Percentiles rank a stretch among this genome's conserved stretches.
These are phyloP conservation scores for Lithobates pipiens DNA, from an alignment of 2,797 vertebrate species.

Conservation along the genomic window DNA sequence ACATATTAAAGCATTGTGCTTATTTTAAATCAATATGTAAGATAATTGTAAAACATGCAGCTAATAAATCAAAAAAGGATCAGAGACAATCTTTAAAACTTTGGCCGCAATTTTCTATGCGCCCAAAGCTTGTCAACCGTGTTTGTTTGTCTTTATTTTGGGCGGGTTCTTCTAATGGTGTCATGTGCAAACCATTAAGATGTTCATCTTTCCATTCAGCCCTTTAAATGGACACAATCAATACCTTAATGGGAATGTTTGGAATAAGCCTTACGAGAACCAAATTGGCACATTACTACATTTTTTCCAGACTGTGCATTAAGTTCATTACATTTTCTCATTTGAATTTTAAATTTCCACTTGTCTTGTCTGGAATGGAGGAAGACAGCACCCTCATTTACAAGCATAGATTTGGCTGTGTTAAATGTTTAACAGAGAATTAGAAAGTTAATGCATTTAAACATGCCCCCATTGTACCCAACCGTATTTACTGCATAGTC, in stretches of 20 bases:
- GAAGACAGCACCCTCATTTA: constrained; percentile 72
- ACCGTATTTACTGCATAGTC: background rate
- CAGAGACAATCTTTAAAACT: constrained; percentile 4
- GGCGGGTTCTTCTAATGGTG: constrained; percentile 52
- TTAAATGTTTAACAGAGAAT: constrained; percentile 72
- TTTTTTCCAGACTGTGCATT: constrained; percentile 68
- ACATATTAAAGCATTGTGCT: background rate
- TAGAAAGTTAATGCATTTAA: constrained; percentile 71
- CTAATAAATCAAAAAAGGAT: background rate
- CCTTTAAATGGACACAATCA: constrained; percentile 74
- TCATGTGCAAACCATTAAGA: constrained; percentile 64
- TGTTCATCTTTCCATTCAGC: constrained; percentile 64
- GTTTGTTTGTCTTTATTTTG: constrained; percentile 58
- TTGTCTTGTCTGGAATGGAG: constrained; percentile 68
- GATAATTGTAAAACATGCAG: too few species aligned
- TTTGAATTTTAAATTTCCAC: constrained; percentile 77
- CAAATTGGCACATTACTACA: constrained; percentile 73
- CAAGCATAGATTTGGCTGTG: constrained; percentile 69
- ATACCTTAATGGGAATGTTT: constrained; percentile 74
- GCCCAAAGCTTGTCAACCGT: constrained; percentile 21
- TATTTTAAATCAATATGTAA: too few species aligned
- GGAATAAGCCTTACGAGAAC: constrained; percentile 68
- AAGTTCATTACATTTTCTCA: constrained; percentile 78
- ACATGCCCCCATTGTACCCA: constrained; percentile 28
- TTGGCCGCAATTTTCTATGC: background rate